phyloP scores from a whole-genome alignment of 2,888 invertebrate species.

The Lycia hirtaria region DNA sequence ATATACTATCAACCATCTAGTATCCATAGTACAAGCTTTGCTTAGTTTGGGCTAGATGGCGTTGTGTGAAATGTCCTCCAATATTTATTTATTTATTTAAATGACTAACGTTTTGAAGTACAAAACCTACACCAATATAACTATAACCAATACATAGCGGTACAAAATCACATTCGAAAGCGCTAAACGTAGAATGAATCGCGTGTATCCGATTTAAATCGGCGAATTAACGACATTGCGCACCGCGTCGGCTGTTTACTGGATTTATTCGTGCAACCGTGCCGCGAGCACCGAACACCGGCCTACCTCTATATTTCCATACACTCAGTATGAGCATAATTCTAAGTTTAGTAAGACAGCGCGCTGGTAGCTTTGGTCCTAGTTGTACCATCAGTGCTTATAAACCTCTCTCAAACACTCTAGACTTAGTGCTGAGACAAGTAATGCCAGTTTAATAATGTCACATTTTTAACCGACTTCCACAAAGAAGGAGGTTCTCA shows the following conservation, averaged over 20 bases:
- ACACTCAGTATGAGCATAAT: slow-evolving; percentile 12
- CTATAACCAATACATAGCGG: slow-evolving; percentile 46
- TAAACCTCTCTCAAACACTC: too few species aligned
- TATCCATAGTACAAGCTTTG: too few species aligned
- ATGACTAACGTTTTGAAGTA: slow-evolving; percentile 23
- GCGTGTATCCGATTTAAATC: slow-evolving; percentile 82
- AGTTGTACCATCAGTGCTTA: too few species aligned
- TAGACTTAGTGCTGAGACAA: too few species aligned
- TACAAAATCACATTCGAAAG: slow-evolving; percentile 71
- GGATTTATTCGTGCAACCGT: slow-evolving; percentile 63
- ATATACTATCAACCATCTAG: too few species aligned
- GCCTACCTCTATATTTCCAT: slow-evolving; percentile 19
- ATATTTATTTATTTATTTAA: too few species aligned
- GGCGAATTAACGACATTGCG: slow-evolving; percentile 78
- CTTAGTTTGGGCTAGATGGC: too few species aligned
- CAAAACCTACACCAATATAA: slow-evolving; percentile 23
- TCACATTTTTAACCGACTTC: too few species aligned
- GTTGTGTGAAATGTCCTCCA: too few species aligned
- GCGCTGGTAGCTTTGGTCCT: too few species aligned
- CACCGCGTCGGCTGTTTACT: slow-evolving; percentile 58
- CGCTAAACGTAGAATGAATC: slow-evolving; percentile 78
- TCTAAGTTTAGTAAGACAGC: neutral
- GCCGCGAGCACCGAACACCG: slow-evolving; percentile 32
- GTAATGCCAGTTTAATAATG: too few species aligned
- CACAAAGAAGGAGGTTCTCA: too few species aligned